These are phyloP conservation scores for Agonopterix subpropinquella DNA, from an alignment of 2,888 invertebrate species.

Conservation along the genomic window DNA sequence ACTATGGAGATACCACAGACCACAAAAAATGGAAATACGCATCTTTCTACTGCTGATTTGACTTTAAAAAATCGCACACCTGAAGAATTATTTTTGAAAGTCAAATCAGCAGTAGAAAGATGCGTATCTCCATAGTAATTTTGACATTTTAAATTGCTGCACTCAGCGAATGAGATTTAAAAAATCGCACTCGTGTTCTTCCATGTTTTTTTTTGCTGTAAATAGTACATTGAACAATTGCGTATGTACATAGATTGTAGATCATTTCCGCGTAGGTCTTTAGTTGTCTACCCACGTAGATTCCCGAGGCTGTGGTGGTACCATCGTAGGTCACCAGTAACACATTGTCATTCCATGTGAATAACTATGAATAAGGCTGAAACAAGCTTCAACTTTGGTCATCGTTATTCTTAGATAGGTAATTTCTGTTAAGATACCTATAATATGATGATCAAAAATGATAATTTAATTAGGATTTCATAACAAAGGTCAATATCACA, in stretches of 20 bases:
- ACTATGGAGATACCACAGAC: no score
- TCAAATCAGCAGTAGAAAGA: no score
- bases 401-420: neutral
- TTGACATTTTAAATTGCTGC: no score
- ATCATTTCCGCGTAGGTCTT: constrained; percentile 60
- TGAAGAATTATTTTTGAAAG: no score
- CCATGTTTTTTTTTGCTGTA: neutral
- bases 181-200: neutral
- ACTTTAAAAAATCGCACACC: no score
- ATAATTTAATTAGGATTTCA: neutral
- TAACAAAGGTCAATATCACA: no score
- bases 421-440: neutral
- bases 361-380: constrained; percentile 25
- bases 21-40: no score
- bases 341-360: constrained; percentile 57
- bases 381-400: constrained; percentile 1
- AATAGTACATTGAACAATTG: neutral
- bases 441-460: neutral
- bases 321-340: constrained; percentile 35
- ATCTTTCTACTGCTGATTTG: no score
- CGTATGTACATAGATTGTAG: neutral
- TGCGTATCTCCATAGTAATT: no score
- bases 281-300: constrained; percentile 61
- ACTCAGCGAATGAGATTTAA: no score
- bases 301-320: constrained; percentile 46